These are phyloP conservation scores for Upupa epops DNA, from an alignment of 2,113 vertebrate species.

Conservation along the genomic window DNA sequence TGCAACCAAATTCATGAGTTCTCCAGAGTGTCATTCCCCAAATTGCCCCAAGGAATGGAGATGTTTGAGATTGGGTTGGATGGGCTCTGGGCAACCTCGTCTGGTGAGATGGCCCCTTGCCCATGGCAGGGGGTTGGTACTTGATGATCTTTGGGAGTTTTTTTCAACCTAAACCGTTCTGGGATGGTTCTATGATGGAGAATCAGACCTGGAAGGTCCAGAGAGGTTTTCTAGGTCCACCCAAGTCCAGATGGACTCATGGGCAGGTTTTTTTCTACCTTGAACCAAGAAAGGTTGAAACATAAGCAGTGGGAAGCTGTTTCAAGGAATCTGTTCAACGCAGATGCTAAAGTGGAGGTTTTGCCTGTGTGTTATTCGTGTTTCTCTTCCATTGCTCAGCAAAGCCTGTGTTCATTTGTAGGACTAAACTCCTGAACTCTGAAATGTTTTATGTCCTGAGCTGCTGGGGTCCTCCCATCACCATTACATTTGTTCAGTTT, in stretches of 20 bases:
- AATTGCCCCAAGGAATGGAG: not conserved
- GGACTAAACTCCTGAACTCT: not conserved
- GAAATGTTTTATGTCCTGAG: not conserved
- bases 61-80: too few species aligned
- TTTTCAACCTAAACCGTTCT: too few species aligned
- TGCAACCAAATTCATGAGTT: not conserved
- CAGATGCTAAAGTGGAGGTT: not conserved
- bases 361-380: not conserved
- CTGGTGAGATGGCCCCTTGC: too few species aligned
- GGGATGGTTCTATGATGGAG: too few species aligned
- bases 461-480: not conserved
- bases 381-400: not conserved
- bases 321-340: not conserved
- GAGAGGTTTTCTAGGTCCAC: not conserved
- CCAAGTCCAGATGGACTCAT: not conserved
- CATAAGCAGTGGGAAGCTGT: accelerated
- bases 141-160: too few species aligned
- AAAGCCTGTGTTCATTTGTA: not conserved
- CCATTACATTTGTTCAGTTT: not conserved
- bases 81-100: too few species aligned
- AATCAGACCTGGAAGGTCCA: not conserved
- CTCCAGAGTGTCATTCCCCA: not conserved
- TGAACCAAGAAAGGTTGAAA: not conserved
- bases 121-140: too few species aligned
- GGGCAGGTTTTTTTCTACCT: not conserved